phyloP scores from a whole-genome alignment of 1,140 invertebrate species.

The Belonocnema kinseyi region DNA sequence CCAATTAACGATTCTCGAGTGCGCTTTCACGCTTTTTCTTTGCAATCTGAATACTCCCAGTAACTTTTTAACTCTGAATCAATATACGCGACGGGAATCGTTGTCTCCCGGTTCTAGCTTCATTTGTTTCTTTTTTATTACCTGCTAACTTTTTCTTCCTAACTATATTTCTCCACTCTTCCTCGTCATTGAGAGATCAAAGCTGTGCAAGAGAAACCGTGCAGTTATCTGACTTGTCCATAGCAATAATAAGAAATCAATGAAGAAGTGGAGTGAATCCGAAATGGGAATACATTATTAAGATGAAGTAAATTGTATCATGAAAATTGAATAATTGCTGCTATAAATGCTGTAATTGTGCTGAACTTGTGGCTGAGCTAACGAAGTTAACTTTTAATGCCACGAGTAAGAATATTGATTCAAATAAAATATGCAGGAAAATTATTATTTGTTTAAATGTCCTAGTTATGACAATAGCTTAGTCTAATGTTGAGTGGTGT shows the following conservation, averaged over 20 bases:
- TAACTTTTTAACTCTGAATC: no score
- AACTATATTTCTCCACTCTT: background rate
- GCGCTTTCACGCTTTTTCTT: background rate
- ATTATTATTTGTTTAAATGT: no score
- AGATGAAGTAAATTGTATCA: background rate
- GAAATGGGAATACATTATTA: background rate
- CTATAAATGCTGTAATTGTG: background rate
- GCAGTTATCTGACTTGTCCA: background rate
- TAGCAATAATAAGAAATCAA: background rate
- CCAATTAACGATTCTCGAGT: constrained; percentile 33
- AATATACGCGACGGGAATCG: no score
- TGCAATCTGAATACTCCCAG: no score
- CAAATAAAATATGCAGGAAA: no score
- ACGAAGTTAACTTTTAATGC: no score
- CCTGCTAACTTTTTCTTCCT: background rate
- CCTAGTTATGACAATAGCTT: no score
- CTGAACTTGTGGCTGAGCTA: no score
- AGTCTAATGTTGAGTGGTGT: no score
- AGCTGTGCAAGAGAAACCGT: background rate
- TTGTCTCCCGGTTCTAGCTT: background rate
- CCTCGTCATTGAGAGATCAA: background rate
- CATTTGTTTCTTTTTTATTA: background rate
- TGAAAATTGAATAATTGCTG: background rate
- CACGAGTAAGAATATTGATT: no score
- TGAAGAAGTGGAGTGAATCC: background rate